phyloP scores from a whole-genome alignment of 2,113 vertebrate genomes.

The Aegotheles bennettii region DNA sequence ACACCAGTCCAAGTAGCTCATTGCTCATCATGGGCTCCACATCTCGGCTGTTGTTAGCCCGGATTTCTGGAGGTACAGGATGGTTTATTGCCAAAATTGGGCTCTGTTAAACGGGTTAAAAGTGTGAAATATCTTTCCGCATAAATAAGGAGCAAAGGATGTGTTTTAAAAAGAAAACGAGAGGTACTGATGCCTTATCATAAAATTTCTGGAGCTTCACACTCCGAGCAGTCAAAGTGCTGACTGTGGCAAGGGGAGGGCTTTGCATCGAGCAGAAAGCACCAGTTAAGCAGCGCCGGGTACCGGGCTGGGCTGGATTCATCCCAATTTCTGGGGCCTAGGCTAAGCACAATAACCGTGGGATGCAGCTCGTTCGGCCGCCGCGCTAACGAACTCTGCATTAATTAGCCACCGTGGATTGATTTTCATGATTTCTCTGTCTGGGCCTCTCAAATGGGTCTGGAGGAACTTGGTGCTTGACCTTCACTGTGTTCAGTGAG shows the following conservation, averaged over 20 bases:
- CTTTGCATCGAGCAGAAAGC: not conserved
- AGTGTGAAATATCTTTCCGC: fast-evolving
- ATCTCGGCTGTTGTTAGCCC: not conserved
- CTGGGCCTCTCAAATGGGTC: not conserved
- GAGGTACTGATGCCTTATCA: not conserved
- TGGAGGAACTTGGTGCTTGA: conserved; percentile 25
- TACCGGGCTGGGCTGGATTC: not conserved
- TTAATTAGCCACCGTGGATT: conserved; percentile 44
- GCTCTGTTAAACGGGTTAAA: not conserved
- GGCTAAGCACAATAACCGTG: not conserved
- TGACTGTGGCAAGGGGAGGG: not conserved
- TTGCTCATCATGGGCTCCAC: not conserved
- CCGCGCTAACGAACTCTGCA: conserved; percentile 32
- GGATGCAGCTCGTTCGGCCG: not conserved
- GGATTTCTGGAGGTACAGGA: not conserved
- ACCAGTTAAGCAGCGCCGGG: not conserved
- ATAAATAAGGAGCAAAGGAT: not conserved
- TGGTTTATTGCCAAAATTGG: fast-evolving
- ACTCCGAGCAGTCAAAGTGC: not conserved
- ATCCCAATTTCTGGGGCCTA: not conserved
- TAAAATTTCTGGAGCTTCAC: not conserved
- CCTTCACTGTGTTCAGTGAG: not conserved
- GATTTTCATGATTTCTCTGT: conserved; percentile 36
- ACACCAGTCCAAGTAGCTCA: not conserved
- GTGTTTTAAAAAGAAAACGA: not conserved